phyloP scores from a whole-genome alignment of 2,797 vertebrate genomes.

The Peromyscus melanophrys region DNA sequence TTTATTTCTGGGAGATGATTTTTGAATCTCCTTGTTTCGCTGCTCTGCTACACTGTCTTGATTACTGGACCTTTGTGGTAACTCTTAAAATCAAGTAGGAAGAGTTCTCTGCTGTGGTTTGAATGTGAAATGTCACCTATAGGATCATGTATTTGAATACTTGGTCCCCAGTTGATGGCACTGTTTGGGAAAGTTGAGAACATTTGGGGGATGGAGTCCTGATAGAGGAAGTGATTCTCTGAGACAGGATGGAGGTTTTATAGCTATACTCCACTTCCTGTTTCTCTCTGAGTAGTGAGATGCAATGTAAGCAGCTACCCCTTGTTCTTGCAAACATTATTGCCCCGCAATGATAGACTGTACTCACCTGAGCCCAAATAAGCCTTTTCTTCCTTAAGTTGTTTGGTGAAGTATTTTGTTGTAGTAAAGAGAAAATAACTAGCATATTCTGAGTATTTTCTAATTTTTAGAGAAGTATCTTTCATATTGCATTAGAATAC shows the following conservation, averaged over 20 bases:
- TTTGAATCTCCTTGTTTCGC: not conserved
- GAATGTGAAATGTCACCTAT: not conserved
- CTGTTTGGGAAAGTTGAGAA: not conserved
- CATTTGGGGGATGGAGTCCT: not conserved
- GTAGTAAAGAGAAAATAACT: not conserved
- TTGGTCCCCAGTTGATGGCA: not conserved
- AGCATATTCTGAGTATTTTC: not conserved
- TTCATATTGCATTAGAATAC: not conserved
- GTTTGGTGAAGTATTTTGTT: not conserved
- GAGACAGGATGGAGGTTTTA: not conserved
- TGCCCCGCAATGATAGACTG: not conserved
- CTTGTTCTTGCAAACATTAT: not conserved
- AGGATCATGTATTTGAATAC: not conserved
- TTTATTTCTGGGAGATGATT: not conserved
- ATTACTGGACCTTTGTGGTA: not conserved
- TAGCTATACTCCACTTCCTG: not conserved
- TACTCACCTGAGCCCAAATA: not conserved
- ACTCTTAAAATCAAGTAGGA: not conserved
- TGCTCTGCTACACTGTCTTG: not conserved
- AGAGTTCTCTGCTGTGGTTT: not conserved
- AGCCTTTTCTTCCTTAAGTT: not conserved
- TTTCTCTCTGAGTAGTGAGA: not conserved
- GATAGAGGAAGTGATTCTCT: not conserved
- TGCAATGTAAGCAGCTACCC: not conserved
- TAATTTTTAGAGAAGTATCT: not conserved